Conservation (phyloP, 2,113 vertebrate genomes). For the Hydrolagus affinis region DNA sequence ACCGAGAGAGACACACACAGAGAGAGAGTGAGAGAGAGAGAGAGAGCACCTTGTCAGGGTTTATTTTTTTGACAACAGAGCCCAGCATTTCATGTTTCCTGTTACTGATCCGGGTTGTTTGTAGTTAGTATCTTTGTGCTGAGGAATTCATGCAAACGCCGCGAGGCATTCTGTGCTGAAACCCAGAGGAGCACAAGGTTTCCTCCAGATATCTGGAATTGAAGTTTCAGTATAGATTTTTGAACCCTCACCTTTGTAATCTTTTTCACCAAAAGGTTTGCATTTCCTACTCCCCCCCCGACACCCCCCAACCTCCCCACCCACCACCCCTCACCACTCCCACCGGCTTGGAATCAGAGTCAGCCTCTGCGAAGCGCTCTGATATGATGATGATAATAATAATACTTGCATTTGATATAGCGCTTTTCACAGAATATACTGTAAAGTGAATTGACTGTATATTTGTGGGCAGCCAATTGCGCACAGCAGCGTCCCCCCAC, state of each 20-base stretch:
- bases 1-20: too few relatives aligned
- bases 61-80: neutral
- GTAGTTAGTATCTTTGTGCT: neutral
- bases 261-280: neutral
- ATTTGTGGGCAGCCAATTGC: too few relatives aligned
- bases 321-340: too few relatives aligned
- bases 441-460: too few relatives aligned
- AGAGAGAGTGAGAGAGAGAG: too few relatives aligned
- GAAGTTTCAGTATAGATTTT: neutral
- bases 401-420: too few relatives aligned
- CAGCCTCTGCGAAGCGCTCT: too few relatives aligned
- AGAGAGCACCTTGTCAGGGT: neutral
- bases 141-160: neutral
- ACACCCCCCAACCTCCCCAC: too few relatives aligned
- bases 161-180: neutral
- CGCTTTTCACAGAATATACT: too few relatives aligned
- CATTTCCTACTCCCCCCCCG: neutral
- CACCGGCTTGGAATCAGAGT: too few relatives aligned
- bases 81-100: neutral
- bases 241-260: constrained; percentile 14
- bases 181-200: neutral
- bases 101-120: neutral
- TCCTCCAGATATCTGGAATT: neutral
- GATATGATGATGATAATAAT: too few relatives aligned
- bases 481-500: too few relatives aligned